Percentiles rank a stretch among this genome's conserved stretches.
These are phyloP conservation scores for Austrofundulus limnaeus DNA, from an alignment of 2,113 vertebrate genomes.

Conservation along the genomic window DNA sequence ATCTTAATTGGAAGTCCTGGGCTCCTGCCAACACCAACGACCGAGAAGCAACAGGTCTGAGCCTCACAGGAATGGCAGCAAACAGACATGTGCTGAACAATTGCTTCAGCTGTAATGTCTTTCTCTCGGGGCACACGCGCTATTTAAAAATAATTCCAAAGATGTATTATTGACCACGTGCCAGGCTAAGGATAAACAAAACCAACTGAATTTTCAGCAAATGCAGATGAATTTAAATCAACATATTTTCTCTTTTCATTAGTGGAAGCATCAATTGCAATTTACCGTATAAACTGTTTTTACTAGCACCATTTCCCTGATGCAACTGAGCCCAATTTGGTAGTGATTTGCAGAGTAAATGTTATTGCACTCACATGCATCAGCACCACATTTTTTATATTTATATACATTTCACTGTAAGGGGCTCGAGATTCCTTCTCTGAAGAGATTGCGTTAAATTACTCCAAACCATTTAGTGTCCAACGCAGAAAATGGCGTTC, in stretches of 20 bases:
- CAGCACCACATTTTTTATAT: conserved; percentile 70
- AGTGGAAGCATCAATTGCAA: conserved; percentile 26
- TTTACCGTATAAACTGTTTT: conserved; percentile 41
- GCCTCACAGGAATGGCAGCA: conserved; percentile 26
- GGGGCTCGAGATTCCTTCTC: conserved; percentile 80
- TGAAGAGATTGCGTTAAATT: conserved; percentile 88
- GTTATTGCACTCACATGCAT: conserved; percentile 86
- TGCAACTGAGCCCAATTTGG: conserved; percentile 67
- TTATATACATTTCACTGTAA: conserved; percentile 40
- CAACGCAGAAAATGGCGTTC: conserved; percentile 85
- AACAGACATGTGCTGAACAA: conserved; percentile 19
- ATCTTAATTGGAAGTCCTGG: conserved; percentile 70
- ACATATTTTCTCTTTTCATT: conserved; percentile 20
- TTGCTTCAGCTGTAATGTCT: conserved; percentile 8
- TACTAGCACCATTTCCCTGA: conserved; percentile 63
- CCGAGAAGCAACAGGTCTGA: conserved; percentile 82
- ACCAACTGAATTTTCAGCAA: not conserved
- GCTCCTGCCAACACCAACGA: conserved; percentile 72
- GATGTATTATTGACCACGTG: not conserved
- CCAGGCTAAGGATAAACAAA: not conserved
- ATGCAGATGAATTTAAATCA: conserved; percentile 1
- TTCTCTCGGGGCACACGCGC: not conserved
- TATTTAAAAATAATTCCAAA: too few species aligned
- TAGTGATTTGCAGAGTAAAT: conserved; percentile 85
- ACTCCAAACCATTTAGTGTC: conserved; percentile 91